Conservation (phyloP, 2,888 invertebrate species). For the Lithophane leautieri region DNA sequence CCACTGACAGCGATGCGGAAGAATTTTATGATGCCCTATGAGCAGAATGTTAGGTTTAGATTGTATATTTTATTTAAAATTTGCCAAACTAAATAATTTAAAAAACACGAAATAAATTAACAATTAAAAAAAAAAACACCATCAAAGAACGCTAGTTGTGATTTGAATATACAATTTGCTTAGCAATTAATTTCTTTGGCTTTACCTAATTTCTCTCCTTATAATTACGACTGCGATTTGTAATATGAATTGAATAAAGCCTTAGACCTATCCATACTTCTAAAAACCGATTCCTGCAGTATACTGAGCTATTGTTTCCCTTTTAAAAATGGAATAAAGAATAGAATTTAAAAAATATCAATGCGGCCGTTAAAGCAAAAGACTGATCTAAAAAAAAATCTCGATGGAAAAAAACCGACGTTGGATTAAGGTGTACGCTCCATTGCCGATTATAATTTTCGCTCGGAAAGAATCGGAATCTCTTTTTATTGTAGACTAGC, state of each 20-base stretch:
- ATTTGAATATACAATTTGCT: background rate
- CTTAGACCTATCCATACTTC: background rate
- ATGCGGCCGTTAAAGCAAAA: constrained; percentile 49
- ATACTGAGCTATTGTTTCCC: background rate
- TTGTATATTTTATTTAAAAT: too few relatives aligned
- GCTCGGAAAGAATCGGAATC: constrained; percentile 74
- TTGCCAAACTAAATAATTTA: too few relatives aligned
- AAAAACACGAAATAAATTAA: too few relatives aligned
- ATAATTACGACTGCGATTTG: background rate
- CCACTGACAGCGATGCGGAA: too few relatives aligned
- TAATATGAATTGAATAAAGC: background rate
- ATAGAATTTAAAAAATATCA: constrained; percentile 28
- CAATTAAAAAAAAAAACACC: too few relatives aligned
- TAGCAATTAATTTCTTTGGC: too few relatives aligned
- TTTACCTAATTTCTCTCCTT: background rate
- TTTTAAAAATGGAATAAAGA: constrained; percentile 31
- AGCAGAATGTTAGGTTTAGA: too few relatives aligned
- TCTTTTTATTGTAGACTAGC: constrained; percentile 48
- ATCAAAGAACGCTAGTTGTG: too few relatives aligned
- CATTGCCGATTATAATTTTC: constrained; percentile 87
- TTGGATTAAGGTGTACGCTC: constrained; percentile 85
- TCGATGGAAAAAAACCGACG: constrained; percentile 70
- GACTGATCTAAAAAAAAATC: constrained; percentile 65
- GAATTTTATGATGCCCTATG: too few relatives aligned
- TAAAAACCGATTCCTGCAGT: background rate